Evolutionary conservation across 2,797 vertebrate genomes (phyloP), one percentile per base, ranked within the genome.

Genomic region (Chrysolophus pictus): DNA sequence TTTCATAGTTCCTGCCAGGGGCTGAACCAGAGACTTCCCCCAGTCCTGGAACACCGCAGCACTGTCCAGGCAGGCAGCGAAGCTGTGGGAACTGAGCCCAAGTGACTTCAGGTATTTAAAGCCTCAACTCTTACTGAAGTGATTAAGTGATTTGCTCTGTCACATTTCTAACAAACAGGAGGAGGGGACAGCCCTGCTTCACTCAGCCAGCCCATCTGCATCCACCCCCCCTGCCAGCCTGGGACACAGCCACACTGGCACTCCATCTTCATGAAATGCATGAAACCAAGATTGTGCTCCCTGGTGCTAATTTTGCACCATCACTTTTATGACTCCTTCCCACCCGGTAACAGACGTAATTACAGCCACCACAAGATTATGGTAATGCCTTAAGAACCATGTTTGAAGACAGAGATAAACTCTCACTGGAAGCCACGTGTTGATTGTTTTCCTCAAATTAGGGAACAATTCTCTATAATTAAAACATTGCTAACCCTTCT

Each of bases 401-500:
- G 0, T 64, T 80, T 86, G 84, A 93, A 84, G 13, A 79, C 15
- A 64, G 33, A 51, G 60, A 64, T 76, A 86, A 86, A 88, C 65
- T 53, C 14, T 1, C 22, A 59, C 31, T 39, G n/a, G 74, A 77
- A 93, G 55, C 72, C 22, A 59, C 18, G 37, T 3, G 1, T 39
- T 70, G 59, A 60, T 63, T 84, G 26, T 77, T 87, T 74, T 67
- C 53, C 70, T 69, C 44, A 68, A 89, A 89, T 69, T 9, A 77
- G 33, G 56, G 75, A 92, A 86, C 91, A 78, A 88, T 75, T 58
- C 91, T 73, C 80, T 88, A 31, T 89, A 92, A 92, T 90, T 88
- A 91, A 1, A 0, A 60, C 2, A 9, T 88, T 51, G 55, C 77
- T 47, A 67, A 47, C 62, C 65, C 71, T 76, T 37, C n/a, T 78